Percentiles rank a stretch among this genome's conserved stretches.
Evolutionary conservation across 2,113 vertebrate species (phyloP).

Genomic region (Tamias sibiricus): DNA sequence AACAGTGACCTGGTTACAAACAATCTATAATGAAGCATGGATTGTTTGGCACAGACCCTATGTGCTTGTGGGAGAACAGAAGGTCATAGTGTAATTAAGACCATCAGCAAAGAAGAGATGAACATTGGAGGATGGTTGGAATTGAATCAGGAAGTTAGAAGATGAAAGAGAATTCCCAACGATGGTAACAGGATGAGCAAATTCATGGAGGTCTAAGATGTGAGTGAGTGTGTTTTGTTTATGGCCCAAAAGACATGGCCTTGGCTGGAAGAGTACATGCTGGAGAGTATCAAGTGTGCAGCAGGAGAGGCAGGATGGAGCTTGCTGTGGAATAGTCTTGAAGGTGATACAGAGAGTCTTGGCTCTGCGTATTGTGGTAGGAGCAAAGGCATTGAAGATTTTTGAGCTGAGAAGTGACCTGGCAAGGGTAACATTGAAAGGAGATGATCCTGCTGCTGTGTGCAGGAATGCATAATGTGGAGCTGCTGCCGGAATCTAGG

Average conservation of each 20-base stretch:
- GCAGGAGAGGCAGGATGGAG: neutral
- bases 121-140: neutral
- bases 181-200: neutral
- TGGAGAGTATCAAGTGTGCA: neutral
- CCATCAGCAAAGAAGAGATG: neutral
- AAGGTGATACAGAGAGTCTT: neutral
- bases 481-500: neutral
- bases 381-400: neutral
- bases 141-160: neutral
- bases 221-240: neutral
- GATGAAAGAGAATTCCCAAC: neutral
- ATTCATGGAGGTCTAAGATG: neutral
- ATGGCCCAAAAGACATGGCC: neutral
- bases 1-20: neutral
- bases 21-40: neutral
- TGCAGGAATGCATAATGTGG: neutral
- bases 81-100: neutral
- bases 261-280: neutral
- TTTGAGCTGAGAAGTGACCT: slow-evolving; percentile 30
- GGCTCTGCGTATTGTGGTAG: neutral
- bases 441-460: neutral
- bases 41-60: neutral
- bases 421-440: neutral
- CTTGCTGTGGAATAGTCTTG: neutral
- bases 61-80: neutral